Base-by-base conservation (phyloP, 2,888 invertebrate genomes). In the Mamestra brassicae region DNA sequence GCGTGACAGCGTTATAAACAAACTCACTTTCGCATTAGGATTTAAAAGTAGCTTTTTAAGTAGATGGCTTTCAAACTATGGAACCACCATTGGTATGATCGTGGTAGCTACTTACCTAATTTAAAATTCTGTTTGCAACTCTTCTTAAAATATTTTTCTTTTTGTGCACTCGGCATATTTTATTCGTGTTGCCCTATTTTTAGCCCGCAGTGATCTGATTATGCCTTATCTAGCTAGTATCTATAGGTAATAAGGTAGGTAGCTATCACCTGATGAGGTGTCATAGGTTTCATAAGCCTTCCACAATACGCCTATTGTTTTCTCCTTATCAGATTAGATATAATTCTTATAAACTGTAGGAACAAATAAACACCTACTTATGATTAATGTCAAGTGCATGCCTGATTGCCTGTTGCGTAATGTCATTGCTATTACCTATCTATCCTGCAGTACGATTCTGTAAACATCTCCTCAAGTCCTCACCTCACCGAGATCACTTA, bases 281-380 rank as follows among this genome's bases (percentile, higher is more conserved):
- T 57, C 10, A 66, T 47, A 42, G 47, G 15, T 42, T 36, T 57
- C 10, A 66, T 47, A 68, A 76, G 52, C 47, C 50, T 62, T 45
- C 6, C 36, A 65, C 54, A 63, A 71, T 68, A 67, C 10, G 61
- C 34, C 54, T 60, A 83, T 71, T 82, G 81, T 74, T 61, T 69
- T 78, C 47, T 58, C 3, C 17, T 52, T 74, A 71, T 66, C 68
- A 68, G 64, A 65, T 55, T 68, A 70, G 70, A 78, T 83, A 78
- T 83, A 65, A 60, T 34, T 71, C 34, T 50, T 38, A 69, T 65
- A 62, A 61, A 26, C 8, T 69, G n/a, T 34, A 38, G 15, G 13
- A 64, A 34, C 17, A 63, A 67, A 54, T 11, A 50, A 15, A 38
- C 50, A 67, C 13, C 10, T 47, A 57, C 42, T 50, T 50, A 8